Evolutionary conservation across 2,888 invertebrate genomes (phyloP).

Genomic region (Agriopis marginaria): DNA sequence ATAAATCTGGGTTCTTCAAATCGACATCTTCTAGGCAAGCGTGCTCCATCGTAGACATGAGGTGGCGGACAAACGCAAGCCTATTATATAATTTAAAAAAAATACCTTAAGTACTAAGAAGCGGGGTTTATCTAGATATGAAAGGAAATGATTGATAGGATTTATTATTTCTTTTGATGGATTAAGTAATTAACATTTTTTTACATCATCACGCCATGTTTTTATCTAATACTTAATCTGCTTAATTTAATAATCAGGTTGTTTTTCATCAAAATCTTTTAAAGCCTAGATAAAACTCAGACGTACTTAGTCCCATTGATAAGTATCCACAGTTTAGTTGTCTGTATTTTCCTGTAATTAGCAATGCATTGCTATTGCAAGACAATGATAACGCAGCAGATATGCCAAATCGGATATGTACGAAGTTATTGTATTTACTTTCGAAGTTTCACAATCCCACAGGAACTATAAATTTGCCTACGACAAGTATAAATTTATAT

Average conservation of each 20-base stretch:
- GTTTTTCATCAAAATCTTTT: slow-evolving; percentile 13
- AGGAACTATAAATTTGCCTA: too few relatives aligned
- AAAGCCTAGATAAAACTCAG: slow-evolving; percentile 8
- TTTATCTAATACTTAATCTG: slow-evolving; percentile 7
- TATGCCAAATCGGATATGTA: not conserved
- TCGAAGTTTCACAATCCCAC: too few relatives aligned
- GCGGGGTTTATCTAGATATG: not conserved
- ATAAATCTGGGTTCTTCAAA: too few relatives aligned
- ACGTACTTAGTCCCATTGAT: slow-evolving; percentile 1
- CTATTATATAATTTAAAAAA: too few relatives aligned
- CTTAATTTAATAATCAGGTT: slow-evolving; percentile 2
- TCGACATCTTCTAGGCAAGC: too few relatives aligned
- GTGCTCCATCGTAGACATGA: too few relatives aligned
- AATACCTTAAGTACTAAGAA: not conserved
- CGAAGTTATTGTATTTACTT: too few relatives aligned
- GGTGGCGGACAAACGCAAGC: too few relatives aligned
- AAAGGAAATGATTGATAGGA: slow-evolving; percentile 2
- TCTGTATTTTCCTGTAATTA: not conserved
- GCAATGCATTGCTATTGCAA: not conserved
- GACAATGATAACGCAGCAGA: not conserved
- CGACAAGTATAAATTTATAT: too few relatives aligned
- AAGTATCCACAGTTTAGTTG: not conserved
- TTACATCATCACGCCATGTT: slow-evolving; percentile 12
- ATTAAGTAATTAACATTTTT: slow-evolving; percentile 15
- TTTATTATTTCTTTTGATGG: slow-evolving; percentile 4